phyloP scores from a whole-genome alignment of 1,140 invertebrate genomes.

The Amyelois transitella region DNA sequence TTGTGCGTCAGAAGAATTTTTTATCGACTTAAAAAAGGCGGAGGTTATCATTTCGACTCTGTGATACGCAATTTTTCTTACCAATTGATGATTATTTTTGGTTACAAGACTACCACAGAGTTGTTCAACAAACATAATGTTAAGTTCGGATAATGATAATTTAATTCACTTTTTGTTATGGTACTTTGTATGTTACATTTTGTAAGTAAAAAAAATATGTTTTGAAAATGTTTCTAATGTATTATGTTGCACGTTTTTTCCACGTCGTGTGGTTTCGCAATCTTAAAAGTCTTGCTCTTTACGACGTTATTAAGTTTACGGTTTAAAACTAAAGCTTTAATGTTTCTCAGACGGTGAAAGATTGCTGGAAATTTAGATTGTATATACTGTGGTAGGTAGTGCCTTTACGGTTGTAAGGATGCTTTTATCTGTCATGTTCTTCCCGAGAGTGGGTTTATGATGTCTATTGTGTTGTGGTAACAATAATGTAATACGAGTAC shows the following conservation, averaged over 20 bases:
- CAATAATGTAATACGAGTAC: neutral
- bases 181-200: neutral
- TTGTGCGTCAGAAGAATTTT: too few relatives aligned
- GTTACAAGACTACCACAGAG: too few relatives aligned
- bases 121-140: too few relatives aligned
- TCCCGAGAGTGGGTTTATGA: neutral
- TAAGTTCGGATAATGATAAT: too few relatives aligned
- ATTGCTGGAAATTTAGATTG: neutral
- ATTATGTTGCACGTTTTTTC: neutral
- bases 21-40: too few relatives aligned
- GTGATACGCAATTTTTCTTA: too few relatives aligned
- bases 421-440: neutral
- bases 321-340: neutral
- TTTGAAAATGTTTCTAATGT: neutral
- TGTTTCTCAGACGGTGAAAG: neutral
- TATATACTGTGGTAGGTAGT: too few relatives aligned
- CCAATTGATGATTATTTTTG: too few relatives aligned
- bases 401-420: neutral
- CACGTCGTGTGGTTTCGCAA: neutral
- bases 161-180: too few relatives aligned
- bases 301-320: neutral
- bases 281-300: neutral
- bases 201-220: neutral
- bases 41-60: too few relatives aligned
- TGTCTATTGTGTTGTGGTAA: neutral